Evolutionary conservation across 2,888 invertebrate species (phyloP), one percentile per base, ranked within the genome.

Genomic region (Rhorus exstirpatorius): DNA sequence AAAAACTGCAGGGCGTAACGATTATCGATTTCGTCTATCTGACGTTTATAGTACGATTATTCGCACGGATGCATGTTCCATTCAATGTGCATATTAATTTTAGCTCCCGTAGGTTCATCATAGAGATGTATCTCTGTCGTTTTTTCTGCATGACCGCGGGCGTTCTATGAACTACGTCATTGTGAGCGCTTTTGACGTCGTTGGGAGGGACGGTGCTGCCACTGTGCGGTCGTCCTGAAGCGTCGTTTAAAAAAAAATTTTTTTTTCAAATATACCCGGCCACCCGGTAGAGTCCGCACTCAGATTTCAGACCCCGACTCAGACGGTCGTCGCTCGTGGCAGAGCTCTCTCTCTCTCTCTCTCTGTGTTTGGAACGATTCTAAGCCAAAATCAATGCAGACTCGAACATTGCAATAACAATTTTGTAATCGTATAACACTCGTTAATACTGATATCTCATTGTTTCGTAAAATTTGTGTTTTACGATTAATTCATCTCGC

Each of bases 11-110:
- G 14, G 7, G 61, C 38, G 19, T 17, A 3, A 14, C 21, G 4
- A 41, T 4, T 81, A 77, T 78, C 61, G 71, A 81, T 75, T 61
- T 51, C 10, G 17, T 0, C 17, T 41, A 38, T n/a, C 58, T 26
- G 10, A 58, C 21, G 58, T 26, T 10, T n/a, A 89, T 88, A 90
- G 90, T 72, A 88, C 89, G 8, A 89, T 91, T 60, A 89, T 91
- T 55, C 38, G 68, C 68, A 70, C 26, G 53, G 21, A n/a, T 58
- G 49, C 41, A 55, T 61, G 38, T 61, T 63, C 55, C 55, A 63
- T 63, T 63, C 31, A 41, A 26, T 60, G 58, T 75, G 8, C 31
- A 53, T 79, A 60, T 60, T 67, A 67, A 75, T 78, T 82, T 71
- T 79, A 79, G 75, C 71, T 67, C 58, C 24, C 8, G 26, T n/a